Conservation (phyloP, 2,888 invertebrate genomes). For the Cosmopolites sordidus region DNA sequence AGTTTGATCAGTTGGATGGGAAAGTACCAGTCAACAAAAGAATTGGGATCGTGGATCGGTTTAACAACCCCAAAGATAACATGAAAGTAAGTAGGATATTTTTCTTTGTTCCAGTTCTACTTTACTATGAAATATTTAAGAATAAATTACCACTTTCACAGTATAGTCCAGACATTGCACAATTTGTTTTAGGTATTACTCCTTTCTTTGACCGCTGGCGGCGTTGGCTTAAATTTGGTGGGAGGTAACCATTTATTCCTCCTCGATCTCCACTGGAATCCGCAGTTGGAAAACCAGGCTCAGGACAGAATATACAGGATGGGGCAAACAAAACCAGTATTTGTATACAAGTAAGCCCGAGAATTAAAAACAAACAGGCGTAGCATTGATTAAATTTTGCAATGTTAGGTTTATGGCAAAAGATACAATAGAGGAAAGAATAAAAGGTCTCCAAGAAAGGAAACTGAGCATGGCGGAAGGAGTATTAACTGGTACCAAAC, state of each 20-base stretch:
- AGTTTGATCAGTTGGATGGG: conserved; percentile 70
- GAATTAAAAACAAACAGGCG: no score
- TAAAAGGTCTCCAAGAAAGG: conserved; percentile 71
- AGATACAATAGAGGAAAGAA: conserved; percentile 85
- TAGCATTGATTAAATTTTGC: neutral
- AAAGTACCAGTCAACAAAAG: conserved; percentile 67
- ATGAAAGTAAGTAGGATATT: conserved; percentile 50
- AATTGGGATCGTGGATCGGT: conserved; percentile 62
- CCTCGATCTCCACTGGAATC: conserved; percentile 95
- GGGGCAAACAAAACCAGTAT: conserved; percentile 78
- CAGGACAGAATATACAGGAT: conserved; percentile 91
- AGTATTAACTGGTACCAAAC: conserved; percentile 69
- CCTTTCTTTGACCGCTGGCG: conserved; percentile 88
- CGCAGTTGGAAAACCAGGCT: conserved; percentile 90
- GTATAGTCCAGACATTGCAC: no score
- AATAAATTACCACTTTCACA: neutral
- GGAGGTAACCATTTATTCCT: conserved; percentile 90
- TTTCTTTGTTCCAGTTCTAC: no score
- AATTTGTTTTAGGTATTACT: conserved; percentile 59
- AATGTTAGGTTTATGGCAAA: conserved; percentile 68
- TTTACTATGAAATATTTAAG: neutral
- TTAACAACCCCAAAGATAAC: conserved; percentile 61
- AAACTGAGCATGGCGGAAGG: conserved; percentile 75
- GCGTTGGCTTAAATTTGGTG: conserved; percentile 88
- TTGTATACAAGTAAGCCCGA: conserved; percentile 72